These are phyloP conservation scores for Pandemis heparana DNA, from an alignment of 2,888 invertebrate genomes.

Conservation along the genomic window DNA sequence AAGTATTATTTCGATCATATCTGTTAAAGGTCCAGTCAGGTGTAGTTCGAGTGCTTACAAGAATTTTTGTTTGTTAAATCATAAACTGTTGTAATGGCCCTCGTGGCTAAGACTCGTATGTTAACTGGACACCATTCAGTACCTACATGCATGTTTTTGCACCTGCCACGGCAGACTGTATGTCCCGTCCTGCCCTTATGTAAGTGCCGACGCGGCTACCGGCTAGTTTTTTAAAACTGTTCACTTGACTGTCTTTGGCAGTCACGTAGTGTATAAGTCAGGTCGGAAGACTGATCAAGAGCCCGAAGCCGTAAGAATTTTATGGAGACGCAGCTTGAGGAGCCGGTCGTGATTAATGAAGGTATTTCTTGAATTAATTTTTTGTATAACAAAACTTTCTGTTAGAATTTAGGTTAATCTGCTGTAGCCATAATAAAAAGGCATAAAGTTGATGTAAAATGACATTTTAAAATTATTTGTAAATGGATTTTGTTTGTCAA, in stretches of 20 bases:
- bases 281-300: conserved; percentile 85
- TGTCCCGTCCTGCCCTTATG: conserved; percentile 60
- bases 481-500: conserved; percentile 8
- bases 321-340: conserved; percentile 82
- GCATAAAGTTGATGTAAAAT: conserved; percentile 4
- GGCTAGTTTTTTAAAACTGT: conserved; percentile 84
- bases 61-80: conserved; percentile 72
- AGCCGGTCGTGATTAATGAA: conserved; percentile 78
- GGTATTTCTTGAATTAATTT: conserved; percentile 84
- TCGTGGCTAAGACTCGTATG: conserved; percentile 61
- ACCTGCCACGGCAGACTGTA: conserved; percentile 53
- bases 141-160: conserved; percentile 61
- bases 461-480: conserved; percentile 14
- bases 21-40: conserved; percentile 87
- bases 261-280: conserved; percentile 86
- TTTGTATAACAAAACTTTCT: conserved; percentile 76
- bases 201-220: conserved; percentile 72
- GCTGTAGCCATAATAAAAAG: conserved; percentile 42
- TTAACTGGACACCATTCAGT: conserved; percentile 61
- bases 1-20: conserved; percentile 84
- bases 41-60: conserved; percentile 84
- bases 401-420: conserved; percentile 57
- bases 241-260: conserved; percentile 85
- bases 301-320: conserved; percentile 82
- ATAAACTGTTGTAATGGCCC: conserved; percentile 62